Conservation (phyloP, 2,113 vertebrate genomes). For the Colaptes auratus region DNA sequence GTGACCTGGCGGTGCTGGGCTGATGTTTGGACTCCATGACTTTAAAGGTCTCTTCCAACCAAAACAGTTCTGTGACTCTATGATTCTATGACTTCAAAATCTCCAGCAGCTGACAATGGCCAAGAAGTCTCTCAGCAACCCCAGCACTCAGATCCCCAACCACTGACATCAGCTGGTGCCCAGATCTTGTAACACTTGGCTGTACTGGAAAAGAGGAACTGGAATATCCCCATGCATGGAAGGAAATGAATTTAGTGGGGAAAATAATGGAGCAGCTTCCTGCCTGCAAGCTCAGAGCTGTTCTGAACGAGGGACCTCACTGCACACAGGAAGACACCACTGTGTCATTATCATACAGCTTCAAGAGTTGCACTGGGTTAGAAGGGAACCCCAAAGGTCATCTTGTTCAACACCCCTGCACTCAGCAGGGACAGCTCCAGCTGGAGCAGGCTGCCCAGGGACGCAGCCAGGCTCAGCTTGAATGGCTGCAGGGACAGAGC, state of each 20-base stretch:
- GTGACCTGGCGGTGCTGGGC: not conserved
- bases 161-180: not conserved
- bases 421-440: too few species aligned
- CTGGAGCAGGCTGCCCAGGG: too few species aligned
- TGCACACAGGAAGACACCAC: not conserved
- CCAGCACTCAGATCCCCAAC: not conserved
- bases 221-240: not conserved
- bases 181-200: not conserved
- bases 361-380: too few species aligned
- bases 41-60: not conserved
- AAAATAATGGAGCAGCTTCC: not conserved
- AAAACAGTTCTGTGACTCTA: not conserved
- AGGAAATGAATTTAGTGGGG: not conserved
- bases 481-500: too few species aligned
- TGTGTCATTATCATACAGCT: accelerated
- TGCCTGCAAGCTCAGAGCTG: not conserved
- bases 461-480: too few species aligned
- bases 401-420: too few species aligned
- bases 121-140: not conserved
- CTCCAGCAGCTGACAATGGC: not conserved
- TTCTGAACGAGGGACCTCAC: not conserved
- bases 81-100: not conserved
- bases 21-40: not conserved
- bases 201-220: not conserved
- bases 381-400: too few species aligned